phyloP scores from a whole-genome alignment of 2,113 vertebrate species.

The Strix uralensis region DNA sequence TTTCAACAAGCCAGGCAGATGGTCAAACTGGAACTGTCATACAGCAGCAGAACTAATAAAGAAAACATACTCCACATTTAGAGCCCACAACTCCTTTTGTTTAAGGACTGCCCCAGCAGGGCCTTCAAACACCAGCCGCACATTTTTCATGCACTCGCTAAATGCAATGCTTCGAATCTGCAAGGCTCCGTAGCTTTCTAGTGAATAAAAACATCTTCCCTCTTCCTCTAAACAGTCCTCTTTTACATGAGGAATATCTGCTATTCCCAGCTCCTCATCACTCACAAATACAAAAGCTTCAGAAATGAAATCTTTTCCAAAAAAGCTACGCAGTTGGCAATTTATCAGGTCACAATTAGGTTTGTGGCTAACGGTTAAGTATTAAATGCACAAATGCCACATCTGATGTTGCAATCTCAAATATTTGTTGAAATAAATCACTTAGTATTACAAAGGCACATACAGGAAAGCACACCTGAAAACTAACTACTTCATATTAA shows the following conservation, averaged over 20 bases:
- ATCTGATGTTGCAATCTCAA: not conserved
- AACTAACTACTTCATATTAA: not conserved
- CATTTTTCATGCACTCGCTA: not conserved
- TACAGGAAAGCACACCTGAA: not conserved
- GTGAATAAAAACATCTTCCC: not conserved
- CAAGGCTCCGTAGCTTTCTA: not conserved
- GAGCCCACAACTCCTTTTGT: not conserved
- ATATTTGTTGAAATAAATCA: not conserved
- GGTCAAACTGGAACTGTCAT: not conserved
- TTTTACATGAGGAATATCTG: not conserved
- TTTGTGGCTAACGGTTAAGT: not conserved
- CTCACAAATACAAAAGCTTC: not conserved
- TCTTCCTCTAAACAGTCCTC: not conserved
- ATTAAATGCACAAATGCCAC: not conserved
- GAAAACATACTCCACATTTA: not conserved
- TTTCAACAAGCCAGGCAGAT: not conserved
- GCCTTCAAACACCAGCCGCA: rapidly evolving
- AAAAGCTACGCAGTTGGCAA: not conserved
- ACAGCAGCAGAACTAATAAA: not conserved
- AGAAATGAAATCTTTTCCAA: not conserved
- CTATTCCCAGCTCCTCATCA: not conserved
- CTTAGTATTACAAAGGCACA: not conserved
- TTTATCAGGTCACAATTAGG: not conserved
- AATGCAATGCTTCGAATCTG: not conserved
- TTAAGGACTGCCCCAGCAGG: not conserved